Percentiles rank a stretch among this genome's conserved stretches.
Evolutionary conservation across 1,140 invertebrate genomes (phyloP).

Genomic region (Belonocnema kinseyi): DNA sequence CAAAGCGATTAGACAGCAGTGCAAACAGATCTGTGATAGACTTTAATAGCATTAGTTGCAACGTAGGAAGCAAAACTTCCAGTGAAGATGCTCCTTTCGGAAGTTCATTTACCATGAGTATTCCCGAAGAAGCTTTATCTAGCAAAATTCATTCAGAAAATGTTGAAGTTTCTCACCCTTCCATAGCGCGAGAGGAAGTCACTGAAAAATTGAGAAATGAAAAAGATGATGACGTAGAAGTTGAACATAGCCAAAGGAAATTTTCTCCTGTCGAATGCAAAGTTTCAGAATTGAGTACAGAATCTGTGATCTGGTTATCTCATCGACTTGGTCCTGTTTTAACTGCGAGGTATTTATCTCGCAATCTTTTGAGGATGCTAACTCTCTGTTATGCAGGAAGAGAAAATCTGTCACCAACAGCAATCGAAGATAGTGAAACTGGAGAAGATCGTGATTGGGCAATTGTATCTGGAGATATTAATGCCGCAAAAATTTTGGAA

Average conservation of each 20-base stretch:
- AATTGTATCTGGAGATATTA: constrained; percentile 86
- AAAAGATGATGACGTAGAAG: constrained; percentile 39
- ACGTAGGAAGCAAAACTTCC: constrained; percentile 78
- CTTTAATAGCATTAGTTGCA: constrained; percentile 79
- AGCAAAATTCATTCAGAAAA: constrained; percentile 39
- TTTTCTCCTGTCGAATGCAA: constrained; percentile 75
- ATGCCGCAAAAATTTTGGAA: constrained; percentile 89
- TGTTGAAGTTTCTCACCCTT: constrained; percentile 21
- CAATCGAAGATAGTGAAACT: constrained; percentile 51
- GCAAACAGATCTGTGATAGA: constrained; percentile 71
- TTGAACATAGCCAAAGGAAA: constrained; percentile 40
- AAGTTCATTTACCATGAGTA: constrained; percentile 41
- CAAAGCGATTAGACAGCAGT: constrained; percentile 69
- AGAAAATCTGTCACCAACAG: constrained; percentile 81
- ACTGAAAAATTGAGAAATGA: constrained; percentile 41
- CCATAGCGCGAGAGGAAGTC: constrained; percentile 22
- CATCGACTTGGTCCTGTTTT: constrained; percentile 96
- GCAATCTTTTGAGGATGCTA: constrained; percentile 95
- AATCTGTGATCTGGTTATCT: constrained; percentile 93
- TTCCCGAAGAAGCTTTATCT: constrained; percentile 9
- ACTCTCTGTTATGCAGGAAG: constrained; percentile 93
- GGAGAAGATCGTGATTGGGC: constrained; percentile 66
- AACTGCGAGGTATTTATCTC: constrained; percentile 91
- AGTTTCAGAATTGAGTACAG: constrained; percentile 93
- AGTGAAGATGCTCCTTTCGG: constrained; percentile 63